Base-by-base conservation (phyloP, 2,888 invertebrate species). In the Acanthococcus lagerstroemiae region DNA sequence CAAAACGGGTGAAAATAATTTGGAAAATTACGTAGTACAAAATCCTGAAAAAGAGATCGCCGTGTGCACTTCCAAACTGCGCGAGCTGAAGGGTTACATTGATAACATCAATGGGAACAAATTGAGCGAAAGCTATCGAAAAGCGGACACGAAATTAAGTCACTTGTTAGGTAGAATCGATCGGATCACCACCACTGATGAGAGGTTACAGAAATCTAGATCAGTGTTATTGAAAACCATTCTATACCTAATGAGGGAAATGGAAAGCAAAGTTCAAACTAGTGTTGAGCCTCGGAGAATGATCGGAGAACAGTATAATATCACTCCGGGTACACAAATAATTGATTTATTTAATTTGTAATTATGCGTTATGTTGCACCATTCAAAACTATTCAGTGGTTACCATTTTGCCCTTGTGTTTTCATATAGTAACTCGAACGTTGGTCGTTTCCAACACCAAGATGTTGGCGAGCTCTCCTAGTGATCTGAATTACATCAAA, bases 141-240 rank as follows among this genome's bases (percentile, higher is more conserved):
- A 12, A 0, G 68, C 52, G 4, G 68, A 68, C 48, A 65, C 69
- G 25, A 69, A 69, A 54, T 24, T 69, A 45, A 68, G 63, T 25
- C 69, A 69, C 63, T 68, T 69, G 22, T 58, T 69, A 57, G 67
- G 65, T 25, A 66, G 69, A 45, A 65, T 69, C 17, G 69, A 69
- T 55, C 66, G 67, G 17, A 37, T 69, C 37, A 27, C 65, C 0
- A 57, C 66, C 9, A 21, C 45, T n/a, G 68, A 69, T 24, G 55
- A 48, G 30, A 58, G 30, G 19, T 54, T 68, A 44, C 46, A 46
- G 15, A 69, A 65, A 60, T 52, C 66, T 3, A 57, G 69, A 50
- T 69, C 69, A 9, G 37, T 60, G 30, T 65, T 69, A n/a, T 50
- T 69, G 22, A 69, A 69, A 68, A 68, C 66, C 15, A 60, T 69